Percentiles rank a stretch among this genome's conserved stretches.
Conservation (phyloP, 2,888 invertebrate species). For the Tanaodytes sp. region DNA sequence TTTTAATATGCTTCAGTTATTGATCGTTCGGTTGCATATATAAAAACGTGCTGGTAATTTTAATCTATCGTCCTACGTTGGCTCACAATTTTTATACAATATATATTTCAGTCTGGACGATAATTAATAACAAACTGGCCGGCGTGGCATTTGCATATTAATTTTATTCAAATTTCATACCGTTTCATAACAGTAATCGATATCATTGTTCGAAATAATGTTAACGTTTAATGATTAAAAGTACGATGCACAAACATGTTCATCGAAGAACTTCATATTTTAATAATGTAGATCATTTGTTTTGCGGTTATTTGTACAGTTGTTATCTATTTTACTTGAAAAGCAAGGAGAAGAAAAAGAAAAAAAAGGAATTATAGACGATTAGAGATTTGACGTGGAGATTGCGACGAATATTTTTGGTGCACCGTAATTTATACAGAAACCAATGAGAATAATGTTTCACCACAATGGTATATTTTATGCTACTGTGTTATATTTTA, state of each 20-base stretch:
- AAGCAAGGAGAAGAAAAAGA: background rate
- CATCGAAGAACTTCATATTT: constrained; percentile 6
- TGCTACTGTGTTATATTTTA: constrained; percentile 33
- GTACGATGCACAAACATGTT: constrained; percentile 4
- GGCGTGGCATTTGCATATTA: constrained; percentile 15
- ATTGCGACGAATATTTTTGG: constrained; percentile 12
- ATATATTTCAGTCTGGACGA: too few relatives aligned
- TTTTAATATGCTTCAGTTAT: too few relatives aligned
- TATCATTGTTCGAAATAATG: constrained; percentile 16
- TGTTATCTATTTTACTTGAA: constrained; percentile 9
- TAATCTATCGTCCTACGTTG: too few relatives aligned
- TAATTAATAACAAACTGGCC: background rate
- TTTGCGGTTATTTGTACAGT: constrained; percentile 14
- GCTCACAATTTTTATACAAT: too few relatives aligned
- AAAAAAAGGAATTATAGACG: background rate
- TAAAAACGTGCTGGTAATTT: too few relatives aligned
- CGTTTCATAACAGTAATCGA: constrained; percentile 19
- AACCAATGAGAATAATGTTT: constrained; percentile 20
- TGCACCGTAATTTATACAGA: constrained; percentile 12
- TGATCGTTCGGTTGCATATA: too few relatives aligned
- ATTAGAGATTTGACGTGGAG: too few relatives aligned
- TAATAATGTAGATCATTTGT: constrained; percentile 4
- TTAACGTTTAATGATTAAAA: background rate
- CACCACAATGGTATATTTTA: constrained; percentile 25
- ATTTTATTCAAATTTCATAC: constrained; percentile 26